These are phyloP conservation scores for Rhodophaea formosa DNA, from an alignment of 2,888 invertebrate genomes.

Conservation along the genomic window DNA sequence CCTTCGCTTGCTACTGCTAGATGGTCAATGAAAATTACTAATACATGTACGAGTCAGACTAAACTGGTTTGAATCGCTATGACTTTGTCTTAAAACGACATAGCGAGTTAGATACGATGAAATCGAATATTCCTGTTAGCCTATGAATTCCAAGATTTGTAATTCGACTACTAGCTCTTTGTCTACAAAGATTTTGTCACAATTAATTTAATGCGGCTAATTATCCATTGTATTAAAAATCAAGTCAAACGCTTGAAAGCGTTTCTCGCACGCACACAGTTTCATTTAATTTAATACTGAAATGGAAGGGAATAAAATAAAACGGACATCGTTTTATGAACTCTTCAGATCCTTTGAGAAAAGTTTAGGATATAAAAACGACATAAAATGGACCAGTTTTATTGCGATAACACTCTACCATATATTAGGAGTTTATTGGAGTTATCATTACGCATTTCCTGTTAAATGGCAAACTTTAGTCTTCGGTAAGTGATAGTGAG, in stretches of 20 bases:
- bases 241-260: constrained; percentile 23
- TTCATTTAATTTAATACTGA: constrained; percentile 13
- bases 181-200: not conserved
- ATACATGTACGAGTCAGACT: no score
- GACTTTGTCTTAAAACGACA: no score
- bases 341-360: constrained; percentile 58
- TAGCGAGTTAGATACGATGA: no score
- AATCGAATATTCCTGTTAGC: no score
- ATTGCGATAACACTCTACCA: constrained; percentile 62
- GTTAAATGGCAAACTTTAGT: constrained; percentile 54
- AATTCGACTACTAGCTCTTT: not conserved
- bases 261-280: constrained; percentile 2
- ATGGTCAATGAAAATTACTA: no score
- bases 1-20: no score
- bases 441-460: constrained; percentile 39
- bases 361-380: constrained; percentile 65
- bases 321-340: constrained; percentile 43
- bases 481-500: constrained; percentile 54
- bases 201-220: not conserved
- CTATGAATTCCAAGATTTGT: no score
- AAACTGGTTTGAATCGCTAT: no score
- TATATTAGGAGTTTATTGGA: constrained; percentile 64
- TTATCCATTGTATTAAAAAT: constrained; percentile 12
- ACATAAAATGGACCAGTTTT: constrained; percentile 67
- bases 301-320: constrained; percentile 37